Base-by-base conservation (phyloP, 2,797 vertebrate genomes). In the Cynodonichthys magdalenae region DNA sequence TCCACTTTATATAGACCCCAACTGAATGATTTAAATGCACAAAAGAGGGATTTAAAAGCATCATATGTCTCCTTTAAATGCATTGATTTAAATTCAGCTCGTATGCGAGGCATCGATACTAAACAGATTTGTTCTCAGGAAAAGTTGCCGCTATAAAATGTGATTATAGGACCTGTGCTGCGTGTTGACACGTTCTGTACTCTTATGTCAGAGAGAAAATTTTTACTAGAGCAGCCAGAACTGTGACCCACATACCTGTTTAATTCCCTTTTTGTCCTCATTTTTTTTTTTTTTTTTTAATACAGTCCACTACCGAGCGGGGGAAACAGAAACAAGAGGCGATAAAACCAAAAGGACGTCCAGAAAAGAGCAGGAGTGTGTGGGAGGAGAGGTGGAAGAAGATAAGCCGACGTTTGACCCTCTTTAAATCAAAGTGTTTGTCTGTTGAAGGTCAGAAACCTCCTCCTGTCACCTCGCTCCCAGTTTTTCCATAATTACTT, bases 161-260 rank as follows among this genome's bases (percentile, higher is more conserved):
- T 34, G 31, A 34, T 34, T 34, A 34, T 34, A 34, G 7, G 31
- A 34, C 7, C 31, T 34, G 24, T 39, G 11, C 36, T 39, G 36
- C 2, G 41, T 70, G 67, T 69, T 71, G 63, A 59, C n/a, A 42
- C 48, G 77, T 79, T 79, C 29, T 53, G 51, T n/a, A 41, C 66
- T 62, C 59, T 46, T 36, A 42, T 27, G 17, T 72, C 80, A 75
- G 34, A 64, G 55, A 77, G 46, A 46, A 46, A n/a, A 18, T 24
- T 72, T 55, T 80, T 42, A 75, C 74, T 72, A 69, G 49, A 36
- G 63, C 58, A 73, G 63, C 75, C 78, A 63, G 75, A 67, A 49
- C 59, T 58, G 77, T 87, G 85, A 82, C 85, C 87, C 68, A 90
- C 80, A 88, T 87, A 78, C 85, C 84, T 75, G 80, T 66, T 85